These are phyloP conservation scores for Falco novaeseelandiae DNA, from an alignment of 2,797 vertebrate genomes.

Conservation along the genomic window DNA sequence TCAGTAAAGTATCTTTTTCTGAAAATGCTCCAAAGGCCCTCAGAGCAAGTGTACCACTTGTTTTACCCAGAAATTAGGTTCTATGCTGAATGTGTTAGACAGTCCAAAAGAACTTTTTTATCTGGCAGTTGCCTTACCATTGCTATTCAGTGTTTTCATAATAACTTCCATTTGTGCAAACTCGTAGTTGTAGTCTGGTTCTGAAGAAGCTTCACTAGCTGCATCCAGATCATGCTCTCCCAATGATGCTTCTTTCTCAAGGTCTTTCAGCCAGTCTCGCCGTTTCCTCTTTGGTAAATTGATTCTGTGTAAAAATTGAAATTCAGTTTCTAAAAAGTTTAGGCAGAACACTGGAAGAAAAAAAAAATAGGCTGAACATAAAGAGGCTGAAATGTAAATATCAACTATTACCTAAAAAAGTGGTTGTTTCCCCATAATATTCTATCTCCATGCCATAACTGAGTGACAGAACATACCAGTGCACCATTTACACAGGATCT, in stretches of 20 bases:
- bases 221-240: constrained; percentile 90
- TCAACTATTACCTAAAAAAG: constrained; percentile 89
- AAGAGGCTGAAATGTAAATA: not conserved
- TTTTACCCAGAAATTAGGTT: not conserved
- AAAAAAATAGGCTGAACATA: not conserved
- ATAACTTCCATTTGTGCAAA: constrained; percentile 99
- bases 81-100: not conserved
- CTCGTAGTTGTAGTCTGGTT: constrained; percentile 97
- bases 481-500: constrained; percentile 97
- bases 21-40: not conserved
- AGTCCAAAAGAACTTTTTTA: not conserved
- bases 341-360: not conserved
- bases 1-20: not conserved
- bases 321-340: not conserved
- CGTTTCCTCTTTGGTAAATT: constrained; percentile 94
- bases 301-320: constrained; percentile 80
- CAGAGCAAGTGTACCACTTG: not conserved
- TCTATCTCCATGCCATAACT: constrained; percentile 95
- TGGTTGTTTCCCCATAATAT: constrained; percentile 99
- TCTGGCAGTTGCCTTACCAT: constrained; percentile 80
- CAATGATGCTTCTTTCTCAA: constrained; percentile 85
- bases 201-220: constrained; percentile 94
- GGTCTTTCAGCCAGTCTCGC: constrained; percentile 92
- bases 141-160: constrained; percentile 96
- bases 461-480: constrained; percentile 83